Percentiles rank a stretch among this genome's conserved stretches.
Evolutionary conservation across 2,888 invertebrate species (phyloP).

Genomic region (Polia nebulosa): DNA sequence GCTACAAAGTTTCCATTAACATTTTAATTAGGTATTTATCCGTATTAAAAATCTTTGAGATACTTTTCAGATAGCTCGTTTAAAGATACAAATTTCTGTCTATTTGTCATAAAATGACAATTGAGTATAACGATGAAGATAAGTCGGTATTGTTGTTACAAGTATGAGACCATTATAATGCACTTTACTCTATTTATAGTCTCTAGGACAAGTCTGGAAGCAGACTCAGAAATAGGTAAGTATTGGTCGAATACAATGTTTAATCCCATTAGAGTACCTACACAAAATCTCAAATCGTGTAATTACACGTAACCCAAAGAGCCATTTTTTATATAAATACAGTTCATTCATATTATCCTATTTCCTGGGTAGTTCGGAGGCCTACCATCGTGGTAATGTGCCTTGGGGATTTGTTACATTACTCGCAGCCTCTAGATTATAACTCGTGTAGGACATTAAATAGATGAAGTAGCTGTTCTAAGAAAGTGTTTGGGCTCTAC

Average conservation of each 20-base stretch:
- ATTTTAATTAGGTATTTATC: no score
- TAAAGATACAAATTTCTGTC: no score
- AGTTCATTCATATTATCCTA: conserved; percentile 29
- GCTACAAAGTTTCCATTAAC: no score
- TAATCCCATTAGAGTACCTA: background rate
- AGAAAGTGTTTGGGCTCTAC: conserved; percentile 35
- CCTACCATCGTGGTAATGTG: conserved; percentile 41
- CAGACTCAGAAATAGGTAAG: background rate
- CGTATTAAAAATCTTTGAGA: no score
- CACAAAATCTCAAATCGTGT: conserved; percentile 10
- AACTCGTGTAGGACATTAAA: conserved; percentile 54
- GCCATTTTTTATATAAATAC: conserved; percentile 39
- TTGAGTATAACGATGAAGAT: no score
- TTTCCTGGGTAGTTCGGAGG: conserved; percentile 35
- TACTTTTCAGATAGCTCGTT: no score
- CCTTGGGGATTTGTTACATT: conserved; percentile 42
- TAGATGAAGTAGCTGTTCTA: conserved; percentile 49
- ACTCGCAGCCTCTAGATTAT: conserved; percentile 48
- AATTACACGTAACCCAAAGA: conserved; percentile 25
- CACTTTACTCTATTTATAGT: background rate
- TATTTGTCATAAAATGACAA: no score
- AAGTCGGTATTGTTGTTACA: no score
- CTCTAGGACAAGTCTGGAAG: background rate
- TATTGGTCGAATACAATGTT: background rate
- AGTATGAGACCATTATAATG: no score